These are phyloP conservation scores for Horisme vitalbata DNA, from an alignment of 2,888 invertebrate species.

Conservation along the genomic window DNA sequence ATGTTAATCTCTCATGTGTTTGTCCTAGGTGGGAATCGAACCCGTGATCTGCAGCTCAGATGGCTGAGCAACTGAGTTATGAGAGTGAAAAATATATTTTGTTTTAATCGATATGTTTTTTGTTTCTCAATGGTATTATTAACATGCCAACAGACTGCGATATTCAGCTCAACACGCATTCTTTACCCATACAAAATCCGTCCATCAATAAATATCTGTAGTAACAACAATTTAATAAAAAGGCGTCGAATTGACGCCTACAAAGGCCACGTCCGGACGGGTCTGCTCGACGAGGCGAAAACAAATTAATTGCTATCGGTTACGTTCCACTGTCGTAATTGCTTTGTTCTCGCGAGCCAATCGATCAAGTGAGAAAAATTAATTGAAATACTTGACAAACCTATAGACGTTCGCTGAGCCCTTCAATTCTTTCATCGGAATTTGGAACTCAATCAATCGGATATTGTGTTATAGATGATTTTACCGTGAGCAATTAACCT, in stretches of 20 bases:
- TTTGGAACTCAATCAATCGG: conserved; percentile 28
- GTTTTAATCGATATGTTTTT: too few species aligned
- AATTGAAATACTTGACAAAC: conserved; percentile 69
- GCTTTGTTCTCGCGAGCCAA: conserved; percentile 70
- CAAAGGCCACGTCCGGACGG: conserved; percentile 65
- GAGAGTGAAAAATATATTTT: too few species aligned
- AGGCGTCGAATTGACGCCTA: conserved; percentile 62
- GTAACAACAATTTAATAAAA: conserved; percentile 67
- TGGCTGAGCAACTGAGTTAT: too few species aligned
- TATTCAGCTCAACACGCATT: neutral
- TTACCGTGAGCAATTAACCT: conserved; percentile 26
- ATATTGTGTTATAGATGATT: conserved; percentile 16
- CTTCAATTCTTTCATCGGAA: conserved; percentile 35
- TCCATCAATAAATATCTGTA: conserved; percentile 38
- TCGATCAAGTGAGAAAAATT: conserved; percentile 78
- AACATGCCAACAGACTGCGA: too few species aligned
- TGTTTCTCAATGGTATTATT: too few species aligned
- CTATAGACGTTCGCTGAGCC: conserved; percentile 39
- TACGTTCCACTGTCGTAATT: conserved; percentile 74
- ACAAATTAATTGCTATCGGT: conserved; percentile 80
- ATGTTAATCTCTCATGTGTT: too few species aligned
- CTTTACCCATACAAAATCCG: conserved; percentile 10
- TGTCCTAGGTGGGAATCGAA: too few species aligned
- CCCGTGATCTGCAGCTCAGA: too few species aligned
- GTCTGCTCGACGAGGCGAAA: conserved; percentile 64